Base-by-base conservation (phyloP, 2,888 invertebrate genomes). In the Melolontha melolontha region DNA sequence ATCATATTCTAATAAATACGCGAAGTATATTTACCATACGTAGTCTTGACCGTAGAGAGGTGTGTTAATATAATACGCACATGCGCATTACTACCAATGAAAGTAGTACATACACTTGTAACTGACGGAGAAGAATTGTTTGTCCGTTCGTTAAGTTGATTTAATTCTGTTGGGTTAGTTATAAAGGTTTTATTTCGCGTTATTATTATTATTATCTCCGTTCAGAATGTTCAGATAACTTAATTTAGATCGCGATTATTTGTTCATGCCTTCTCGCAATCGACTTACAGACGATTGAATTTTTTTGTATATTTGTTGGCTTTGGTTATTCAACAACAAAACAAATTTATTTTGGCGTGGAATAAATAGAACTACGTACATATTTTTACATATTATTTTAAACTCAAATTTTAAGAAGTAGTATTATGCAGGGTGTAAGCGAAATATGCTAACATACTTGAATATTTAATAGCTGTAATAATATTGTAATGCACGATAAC, bases 1-100 rank as follows among this genome's bases (percentile, higher is more conserved):
- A 47, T 39, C 59, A 62, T 62, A 57, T 57, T 57, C 47, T 47
- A 62, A 62, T 47, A 62, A 62, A 47, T 39, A 62, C 29, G 34
- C 39, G 59, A 14, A 62, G 34, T 6, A 47, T 62, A 49, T 62
- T 49, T 62, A 47, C 59, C 34, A 62, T 47, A 62, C 47, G 47
- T 62, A 47, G 59, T 44, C 47, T 62, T 62, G 59, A 62, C 29
- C 47, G 27, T 5, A 8, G 34, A 12, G 44, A 27, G 59, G 44
- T 44, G 59, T 59, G 47, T 59, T 47, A 54, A 54, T 40, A 6
- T 40, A 54, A 62, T 34, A 29, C 47, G 59, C 59, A 34, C 59
- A 62, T 62, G 59, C 59, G 59, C 59, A 44, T 12, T 34, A 14
- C 16, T 11, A n/a, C 2, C 11, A 47, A 34, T 11, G 59, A 62